Percentiles rank a stretch among this genome's conserved stretches.
Evolutionary conservation across 2,888 invertebrate genomes (phyloP).

Genomic region (Lordiphosa fenestrarum): DNA sequence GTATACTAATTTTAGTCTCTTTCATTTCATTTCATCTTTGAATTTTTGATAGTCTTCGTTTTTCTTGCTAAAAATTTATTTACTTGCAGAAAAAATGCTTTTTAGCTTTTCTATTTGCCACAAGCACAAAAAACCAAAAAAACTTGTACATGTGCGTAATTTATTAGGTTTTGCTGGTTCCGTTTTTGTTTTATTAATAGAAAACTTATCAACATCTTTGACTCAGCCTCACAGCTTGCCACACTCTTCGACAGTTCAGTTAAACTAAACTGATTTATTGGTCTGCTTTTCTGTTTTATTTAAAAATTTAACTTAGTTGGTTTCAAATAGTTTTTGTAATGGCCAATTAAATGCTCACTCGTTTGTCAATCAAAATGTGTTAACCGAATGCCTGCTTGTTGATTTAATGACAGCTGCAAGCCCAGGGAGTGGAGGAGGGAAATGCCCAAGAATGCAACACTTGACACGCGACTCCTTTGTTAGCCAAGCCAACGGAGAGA

Average conservation of each 20-base stretch:
- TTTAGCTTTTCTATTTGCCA: constrained; percentile 40
- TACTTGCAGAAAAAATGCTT: constrained; percentile 37
- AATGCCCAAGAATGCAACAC: constrained; percentile 39
- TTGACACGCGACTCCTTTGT: constrained; percentile 61
- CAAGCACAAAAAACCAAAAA: constrained; percentile 15
- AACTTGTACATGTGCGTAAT: constrained; percentile 37
- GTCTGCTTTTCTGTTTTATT: constrained; percentile 28
- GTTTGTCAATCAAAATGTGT: constrained; percentile 44
- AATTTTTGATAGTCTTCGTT: constrained; percentile 35
- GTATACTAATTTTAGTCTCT: constrained; percentile 55
- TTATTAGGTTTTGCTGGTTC: constrained; percentile 41
- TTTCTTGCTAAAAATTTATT: constrained; percentile 54
- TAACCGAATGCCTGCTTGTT: no score
- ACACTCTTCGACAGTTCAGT: neutral
- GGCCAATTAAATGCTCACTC: constrained; percentile 24
- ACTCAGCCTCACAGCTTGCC: neutral
- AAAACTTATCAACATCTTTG: constrained; percentile 33
- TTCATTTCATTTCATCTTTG: constrained; percentile 29
- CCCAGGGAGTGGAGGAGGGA: no score
- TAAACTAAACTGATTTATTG: constrained; percentile 26
- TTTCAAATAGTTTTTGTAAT: neutral
- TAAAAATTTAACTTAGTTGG: constrained; percentile 3
- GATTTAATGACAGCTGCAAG: no score
- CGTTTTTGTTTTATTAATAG: constrained; percentile 45
- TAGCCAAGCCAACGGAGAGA: constrained; percentile 16